These are phyloP conservation scores for Abrostola triplasia DNA, from an alignment of 2,888 invertebrate genomes.

Conservation along the genomic window DNA sequence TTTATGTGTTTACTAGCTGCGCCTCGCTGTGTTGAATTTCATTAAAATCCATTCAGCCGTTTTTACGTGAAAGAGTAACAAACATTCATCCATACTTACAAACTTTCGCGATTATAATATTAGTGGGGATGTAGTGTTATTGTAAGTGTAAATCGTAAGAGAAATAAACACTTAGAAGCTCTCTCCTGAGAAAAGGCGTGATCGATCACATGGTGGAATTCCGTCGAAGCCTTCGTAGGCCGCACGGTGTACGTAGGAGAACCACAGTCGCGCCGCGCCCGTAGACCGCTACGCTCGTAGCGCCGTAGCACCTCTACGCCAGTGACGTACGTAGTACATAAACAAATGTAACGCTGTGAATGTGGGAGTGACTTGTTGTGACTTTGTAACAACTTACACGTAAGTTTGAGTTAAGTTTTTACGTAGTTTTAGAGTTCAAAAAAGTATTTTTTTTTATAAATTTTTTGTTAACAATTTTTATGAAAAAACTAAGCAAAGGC, in stretches of 20 bases:
- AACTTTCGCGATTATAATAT: too few species aligned
- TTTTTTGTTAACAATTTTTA: neutral
- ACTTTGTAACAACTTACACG: constrained; percentile 43
- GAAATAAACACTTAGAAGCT: constrained; percentile 41
- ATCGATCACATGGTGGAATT: constrained; percentile 63
- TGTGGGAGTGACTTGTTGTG: constrained; percentile 57
- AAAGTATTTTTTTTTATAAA: constrained; percentile 13
- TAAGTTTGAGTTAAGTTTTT: constrained; percentile 42
- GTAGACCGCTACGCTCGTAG: constrained; percentile 79
- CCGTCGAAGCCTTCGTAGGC: constrained; percentile 52
- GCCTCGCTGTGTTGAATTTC: too few species aligned
- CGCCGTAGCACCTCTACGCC: constrained; percentile 61
- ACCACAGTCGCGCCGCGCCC: constrained; percentile 72
- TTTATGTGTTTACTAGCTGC: too few species aligned
- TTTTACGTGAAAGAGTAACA: too few species aligned
- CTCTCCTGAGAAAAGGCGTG: constrained; percentile 51
- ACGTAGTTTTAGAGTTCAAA: constrained; percentile 20
- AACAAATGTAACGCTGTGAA: constrained; percentile 47
- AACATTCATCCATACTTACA: too few species aligned
- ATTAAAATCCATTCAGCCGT: too few species aligned
- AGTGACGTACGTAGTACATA: constrained; percentile 44
- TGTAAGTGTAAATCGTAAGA: constrained; percentile 52
- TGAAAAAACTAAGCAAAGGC: too few species aligned
- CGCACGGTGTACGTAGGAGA: constrained; percentile 35
- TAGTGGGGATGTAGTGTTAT: too few species aligned